phyloP scores from a whole-genome alignment of 2,888 invertebrate genomes.

The Cryptus armator region DNA sequence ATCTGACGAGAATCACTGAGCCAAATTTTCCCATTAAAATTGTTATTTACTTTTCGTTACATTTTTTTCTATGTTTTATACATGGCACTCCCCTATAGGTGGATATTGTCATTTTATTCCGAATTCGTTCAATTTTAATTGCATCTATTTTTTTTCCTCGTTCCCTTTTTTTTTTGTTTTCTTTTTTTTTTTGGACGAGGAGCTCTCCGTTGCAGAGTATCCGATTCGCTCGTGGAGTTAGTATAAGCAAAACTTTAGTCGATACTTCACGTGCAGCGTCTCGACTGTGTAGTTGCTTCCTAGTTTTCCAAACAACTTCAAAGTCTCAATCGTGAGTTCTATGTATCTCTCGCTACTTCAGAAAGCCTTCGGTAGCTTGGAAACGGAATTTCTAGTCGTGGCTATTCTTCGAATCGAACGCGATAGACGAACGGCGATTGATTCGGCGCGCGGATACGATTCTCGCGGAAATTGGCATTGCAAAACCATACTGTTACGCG shows the following conservation, averaged over 20 bases:
- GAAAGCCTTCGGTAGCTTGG: neutral
- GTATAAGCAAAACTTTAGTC: neutral
- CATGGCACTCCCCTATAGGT: neutral
- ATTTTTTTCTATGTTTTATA: neutral
- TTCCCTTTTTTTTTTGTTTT: neutral
- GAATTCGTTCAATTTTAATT: neutral
- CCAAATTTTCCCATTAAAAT: neutral
- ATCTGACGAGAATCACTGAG: neutral
- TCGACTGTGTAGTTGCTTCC: neutral
- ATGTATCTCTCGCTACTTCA: neutral
- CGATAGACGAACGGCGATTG: neutral
- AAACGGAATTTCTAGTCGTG: neutral
- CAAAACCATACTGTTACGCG: no score
- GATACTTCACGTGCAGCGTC: neutral
- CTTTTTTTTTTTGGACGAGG: neutral
- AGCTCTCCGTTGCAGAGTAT: neutral
- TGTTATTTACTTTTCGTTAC: neutral
- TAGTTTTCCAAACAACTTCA: neutral
- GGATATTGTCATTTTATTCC: neutral
- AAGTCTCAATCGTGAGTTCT: neutral
- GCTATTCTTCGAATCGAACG: neutral
- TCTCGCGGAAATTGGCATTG: neutral
- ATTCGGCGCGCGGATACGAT: neutral
- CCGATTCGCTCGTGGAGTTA: neutral
- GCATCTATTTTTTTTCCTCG: neutral